Percentiles rank a stretch among this genome's conserved stretches.
phyloP scores from a whole-genome alignment of 2,113 vertebrate genomes.

The Misgurnus anguillicaudatus region DNA sequence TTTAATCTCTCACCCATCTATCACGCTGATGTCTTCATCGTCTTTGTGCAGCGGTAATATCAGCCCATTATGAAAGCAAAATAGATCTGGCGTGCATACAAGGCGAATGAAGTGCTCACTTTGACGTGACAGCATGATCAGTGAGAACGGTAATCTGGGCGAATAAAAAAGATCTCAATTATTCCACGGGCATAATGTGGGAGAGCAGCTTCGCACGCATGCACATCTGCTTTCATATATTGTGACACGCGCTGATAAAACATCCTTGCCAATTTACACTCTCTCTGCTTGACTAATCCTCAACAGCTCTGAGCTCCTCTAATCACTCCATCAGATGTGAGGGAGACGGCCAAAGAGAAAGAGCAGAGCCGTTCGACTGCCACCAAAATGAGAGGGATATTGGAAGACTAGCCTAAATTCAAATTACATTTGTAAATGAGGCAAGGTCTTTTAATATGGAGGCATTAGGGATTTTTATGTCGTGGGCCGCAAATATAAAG shows the following conservation, averaged over 20 bases:
- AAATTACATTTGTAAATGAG: conserved; percentile 93
- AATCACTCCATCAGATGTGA: conserved; percentile 88
- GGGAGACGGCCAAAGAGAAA: conserved; percentile 41
- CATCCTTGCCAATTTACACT: conserved; percentile 93
- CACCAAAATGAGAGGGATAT: conserved; percentile 85
- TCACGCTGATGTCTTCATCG: conserved; percentile 87
- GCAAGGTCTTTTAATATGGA: conserved; percentile 80
- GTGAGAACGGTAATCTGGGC: conserved; percentile 85
- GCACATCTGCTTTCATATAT: conserved; percentile 85
- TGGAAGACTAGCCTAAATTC: conserved; percentile 85
- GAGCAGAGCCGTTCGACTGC: conserved; percentile 68
- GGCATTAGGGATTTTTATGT: conserved; percentile 76
- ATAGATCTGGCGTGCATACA: conserved; percentile 88
- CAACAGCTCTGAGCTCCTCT: conserved; percentile 84
- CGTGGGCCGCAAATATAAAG: conserved; percentile 42
- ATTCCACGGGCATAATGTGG: conserved; percentile 89
- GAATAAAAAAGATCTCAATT: conserved; percentile 88
- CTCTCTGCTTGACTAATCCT: conserved; percentile 89
- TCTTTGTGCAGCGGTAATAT: conserved; percentile 88
- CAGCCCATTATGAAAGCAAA: conserved; percentile 91
- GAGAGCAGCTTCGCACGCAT: conserved; percentile 82
- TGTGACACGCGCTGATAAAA: conserved; percentile 90
- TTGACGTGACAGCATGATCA: conserved; percentile 88
- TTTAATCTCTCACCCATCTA: conserved; percentile 91
- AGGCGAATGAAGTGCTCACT: conserved; percentile 84